Conservation (phyloP, 1,140 invertebrate genomes). For the Anthonomus grandis region DNA sequence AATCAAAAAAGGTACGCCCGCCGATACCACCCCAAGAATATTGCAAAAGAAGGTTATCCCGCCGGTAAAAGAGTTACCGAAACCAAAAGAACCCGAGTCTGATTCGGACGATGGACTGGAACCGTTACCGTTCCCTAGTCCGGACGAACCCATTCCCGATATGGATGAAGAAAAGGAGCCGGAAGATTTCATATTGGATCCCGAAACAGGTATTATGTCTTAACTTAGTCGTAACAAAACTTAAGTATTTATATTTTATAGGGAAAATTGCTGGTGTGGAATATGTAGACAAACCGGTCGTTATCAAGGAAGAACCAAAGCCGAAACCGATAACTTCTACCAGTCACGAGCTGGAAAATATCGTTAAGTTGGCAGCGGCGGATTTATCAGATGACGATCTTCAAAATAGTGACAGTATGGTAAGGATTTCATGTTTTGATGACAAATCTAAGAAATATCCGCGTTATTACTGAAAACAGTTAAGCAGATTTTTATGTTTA, state of each 20-base stretch:
- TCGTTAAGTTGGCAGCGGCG: conserved; percentile 45
- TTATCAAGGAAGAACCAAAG: conserved; percentile 40
- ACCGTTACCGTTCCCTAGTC: conserved; percentile 50
- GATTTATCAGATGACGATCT: conserved; percentile 43
- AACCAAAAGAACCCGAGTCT: conserved; percentile 27
- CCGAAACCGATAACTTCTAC: conserved; percentile 35
- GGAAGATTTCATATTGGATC: conserved; percentile 65
- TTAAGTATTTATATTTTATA: neutral
- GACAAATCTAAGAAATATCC: no score
- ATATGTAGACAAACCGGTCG: conserved; percentile 48
- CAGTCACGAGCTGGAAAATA: conserved; percentile 37
- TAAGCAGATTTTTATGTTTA: no score
- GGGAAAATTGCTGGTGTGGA: conserved; percentile 61
- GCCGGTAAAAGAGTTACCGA: neutral
- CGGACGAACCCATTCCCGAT: conserved; percentile 56
- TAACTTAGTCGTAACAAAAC: neutral
- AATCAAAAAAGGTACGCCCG: conserved; percentile 5
- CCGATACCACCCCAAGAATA: conserved; percentile 5
- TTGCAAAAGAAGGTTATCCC: no score
- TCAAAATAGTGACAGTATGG: conserved; percentile 29
- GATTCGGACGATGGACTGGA: conserved; percentile 45
- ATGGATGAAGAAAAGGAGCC: conserved; percentile 64
- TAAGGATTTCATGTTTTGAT: no score
- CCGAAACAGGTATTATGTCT: conserved; percentile 54
- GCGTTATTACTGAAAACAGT: no score